Evolutionary conservation across 2,797 vertebrate genomes (phyloP).

Genomic region (Gobionotothen gibberifrons): DNA sequence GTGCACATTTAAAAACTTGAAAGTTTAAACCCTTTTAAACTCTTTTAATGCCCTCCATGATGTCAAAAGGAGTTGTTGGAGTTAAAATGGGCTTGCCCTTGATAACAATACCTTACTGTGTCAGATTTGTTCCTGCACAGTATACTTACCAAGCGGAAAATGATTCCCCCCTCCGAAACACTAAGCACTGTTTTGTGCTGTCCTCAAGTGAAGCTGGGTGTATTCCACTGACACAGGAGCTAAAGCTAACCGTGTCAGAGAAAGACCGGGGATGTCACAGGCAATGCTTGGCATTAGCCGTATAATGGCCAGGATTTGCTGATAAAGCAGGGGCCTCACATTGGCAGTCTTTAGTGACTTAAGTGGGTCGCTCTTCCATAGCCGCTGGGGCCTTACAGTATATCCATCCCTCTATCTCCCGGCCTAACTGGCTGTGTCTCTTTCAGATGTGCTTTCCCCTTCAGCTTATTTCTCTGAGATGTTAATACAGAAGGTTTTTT

Average conservation of each 20-base stretch:
- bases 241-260: conserved; percentile 68
- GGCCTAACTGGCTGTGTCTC: conserved; percentile 35
- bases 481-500: conserved; percentile 1
- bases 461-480: background rate
- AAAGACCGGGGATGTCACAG: conserved; percentile 80
- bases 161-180: background rate
- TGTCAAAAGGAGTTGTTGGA: background rate
- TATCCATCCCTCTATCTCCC: conserved; percentile 63
- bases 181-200: conserved; percentile 26
- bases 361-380: conserved; percentile 74
- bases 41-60: background rate
- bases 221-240: conserved; percentile 65
- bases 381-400: conserved; percentile 67
- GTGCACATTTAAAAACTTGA: background rate
- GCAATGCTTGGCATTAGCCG: conserved; percentile 77
- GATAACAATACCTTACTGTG: conserved; percentile 4
- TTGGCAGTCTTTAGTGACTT: conserved; percentile 77
- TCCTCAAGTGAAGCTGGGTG: conserved; percentile 48
- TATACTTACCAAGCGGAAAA: background rate
- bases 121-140: background rate
- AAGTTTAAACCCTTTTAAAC: background rate
- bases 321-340: conserved; percentile 80
- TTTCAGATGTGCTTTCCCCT: conserved; percentile 29
- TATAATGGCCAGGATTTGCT: conserved; percentile 84
- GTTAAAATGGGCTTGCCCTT: conserved; percentile 7